Base-by-base conservation (phyloP, 2,113 vertebrate species). In the Eubucco bourcierii region DNA sequence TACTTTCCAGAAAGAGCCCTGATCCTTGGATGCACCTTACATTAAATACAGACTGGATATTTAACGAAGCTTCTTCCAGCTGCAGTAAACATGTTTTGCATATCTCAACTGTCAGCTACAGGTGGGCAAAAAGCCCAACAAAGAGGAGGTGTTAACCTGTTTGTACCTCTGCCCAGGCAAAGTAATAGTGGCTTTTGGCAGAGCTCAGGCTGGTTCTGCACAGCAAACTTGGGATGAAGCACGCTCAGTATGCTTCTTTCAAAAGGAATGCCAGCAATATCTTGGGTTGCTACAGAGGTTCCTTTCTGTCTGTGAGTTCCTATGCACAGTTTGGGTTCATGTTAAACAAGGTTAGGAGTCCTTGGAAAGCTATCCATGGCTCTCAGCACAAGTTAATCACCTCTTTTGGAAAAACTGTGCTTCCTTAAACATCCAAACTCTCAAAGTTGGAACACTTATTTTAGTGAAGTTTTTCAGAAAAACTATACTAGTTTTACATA, bases 141-240 rank as follows among this genome's bases (percentile, higher is more conserved):
- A 50, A 60, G 17, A 80, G 80, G 70, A 84, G 75, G 33, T 76
- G 59, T 76, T 90, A 68, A n/a, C 74, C 52, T n/a, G 28, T 84
- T 89, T 2, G 9, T 84, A 41, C 90, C 27, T 88, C 46, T 90
- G 81, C 46, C 59, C 67, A 76, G 75, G 84, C 66, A 68, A 86
- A 95, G 73, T 41, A 80, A 61, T 50, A 84, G 80, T 79, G 64
- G 63, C 67, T 93, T 91, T 81, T 88, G 52, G 55, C 81, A 94
- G 74, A 74, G 46, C 56, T 86, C 28, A 52, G 84, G 34, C 59
- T 91, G 50, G 34, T 81, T 90, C 39, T 94, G 71, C 74, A 87
- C 34, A 84, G 28, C 71, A 92, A 90, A 76, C 63, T 50, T 4
- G 37, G 27, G 39, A 92, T 84, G 74, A 96, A 87, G 90, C 74